Evolutionary conservation across 2,113 vertebrate species (phyloP), one percentile per base, ranked within the genome.

Genomic region (Struthidea cinerea): DNA sequence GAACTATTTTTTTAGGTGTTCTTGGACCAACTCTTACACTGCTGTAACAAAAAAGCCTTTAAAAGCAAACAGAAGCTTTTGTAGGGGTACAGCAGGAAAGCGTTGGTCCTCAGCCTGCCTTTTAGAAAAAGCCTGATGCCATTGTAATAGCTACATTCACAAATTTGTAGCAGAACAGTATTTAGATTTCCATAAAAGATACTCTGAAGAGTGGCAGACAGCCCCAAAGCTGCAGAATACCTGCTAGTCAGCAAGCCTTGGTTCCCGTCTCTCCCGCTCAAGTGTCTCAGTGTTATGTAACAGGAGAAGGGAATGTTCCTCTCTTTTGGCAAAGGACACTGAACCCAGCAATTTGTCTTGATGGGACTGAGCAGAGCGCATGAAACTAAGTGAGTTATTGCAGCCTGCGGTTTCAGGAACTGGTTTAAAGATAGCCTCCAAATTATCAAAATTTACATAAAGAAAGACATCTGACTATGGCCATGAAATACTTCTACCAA

Each of bases 381-480:
- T 63, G 92, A 95, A 95, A 75, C 70, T 64, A 28, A 96, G 56
- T 97, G 95, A 96, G 92, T 95, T 97, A 97, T 94, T 96, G 90
- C 1, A 0, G 91, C 60, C 91, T 91, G 96, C 0, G 30, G 87
- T 95, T 94, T 96, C 93, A 95, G 94, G 91, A 94, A 87, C 87
- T n/a, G 67, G 93, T 94, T 97, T 97, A 95, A 97, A 97, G 96
- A 96, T 95, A 96, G 96, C 91, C 91, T 96, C 93, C 94, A 94
- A 96, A 97, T 93, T 97, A 97, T 97, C 92, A 93, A 96, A 96
- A 96, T 96, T 97, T 97, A 93, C 94, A 97, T 95, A 96, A 96
- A 97, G 96, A 96, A 96, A 94, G 94, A 96, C 94, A 96, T 96
- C 92, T 87, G 92, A 96, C 95, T 91, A 76, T 20, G 69, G 37